Percentiles rank a stretch among this genome's conserved stretches.
These are phyloP conservation scores for Saguinus midas DNA, from an alignment of 2,113 vertebrate genomes.

Conservation along the genomic window DNA sequence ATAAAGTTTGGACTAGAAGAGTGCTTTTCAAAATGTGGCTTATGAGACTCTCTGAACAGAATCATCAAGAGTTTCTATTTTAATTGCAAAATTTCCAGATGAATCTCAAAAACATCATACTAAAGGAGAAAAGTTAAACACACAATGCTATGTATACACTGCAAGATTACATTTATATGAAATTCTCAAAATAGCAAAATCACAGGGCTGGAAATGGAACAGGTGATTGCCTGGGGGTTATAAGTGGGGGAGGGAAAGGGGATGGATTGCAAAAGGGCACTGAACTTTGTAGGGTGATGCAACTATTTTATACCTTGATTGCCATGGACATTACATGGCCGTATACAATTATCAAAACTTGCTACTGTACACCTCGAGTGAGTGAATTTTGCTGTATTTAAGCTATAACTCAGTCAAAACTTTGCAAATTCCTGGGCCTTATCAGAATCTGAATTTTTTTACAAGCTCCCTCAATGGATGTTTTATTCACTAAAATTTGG, in stretches of 20 bases:
- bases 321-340: not conserved
- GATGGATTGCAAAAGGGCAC: not conserved
- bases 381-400: not conserved
- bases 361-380: not conserved
- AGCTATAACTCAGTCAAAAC: not conserved
- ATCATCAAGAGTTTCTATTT: not conserved
- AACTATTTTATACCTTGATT: not conserved
- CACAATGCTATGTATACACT: not conserved
- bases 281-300: not conserved
- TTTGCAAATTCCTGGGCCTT: not conserved
- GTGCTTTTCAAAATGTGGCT: not conserved
- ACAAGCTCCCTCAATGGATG: not conserved
- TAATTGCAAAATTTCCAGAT: not conserved
- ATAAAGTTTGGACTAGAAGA: not conserved
- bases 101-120: not conserved
- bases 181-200: conserved; percentile 18
- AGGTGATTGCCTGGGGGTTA: accelerated
- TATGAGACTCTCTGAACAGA: not conserved
- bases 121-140: not conserved
- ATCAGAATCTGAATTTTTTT: conserved; percentile 51
- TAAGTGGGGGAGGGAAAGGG: not conserved
- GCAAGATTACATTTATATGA: not conserved
- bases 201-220: not conserved
- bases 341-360: not conserved
- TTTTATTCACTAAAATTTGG: conserved; percentile 61